Conservation (phyloP, 2,888 invertebrate genomes). For the Uloborus plumipes region DNA sequence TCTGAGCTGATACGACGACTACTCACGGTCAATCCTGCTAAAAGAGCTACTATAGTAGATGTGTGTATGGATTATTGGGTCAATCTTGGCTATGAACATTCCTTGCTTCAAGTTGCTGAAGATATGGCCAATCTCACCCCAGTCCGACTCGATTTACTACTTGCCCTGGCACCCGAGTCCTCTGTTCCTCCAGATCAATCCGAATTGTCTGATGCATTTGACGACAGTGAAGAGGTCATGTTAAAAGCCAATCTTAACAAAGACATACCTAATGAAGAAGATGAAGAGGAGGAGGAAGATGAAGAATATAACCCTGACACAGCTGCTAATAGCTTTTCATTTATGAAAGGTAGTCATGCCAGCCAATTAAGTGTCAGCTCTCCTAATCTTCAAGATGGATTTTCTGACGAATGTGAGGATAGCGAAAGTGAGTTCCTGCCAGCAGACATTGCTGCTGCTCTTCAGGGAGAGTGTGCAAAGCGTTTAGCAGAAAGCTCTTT, state of each 20-base stretch:
- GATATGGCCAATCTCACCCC: conserved; percentile 91
- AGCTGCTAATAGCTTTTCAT: conserved; percentile 62
- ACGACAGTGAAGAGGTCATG: conserved; percentile 9
- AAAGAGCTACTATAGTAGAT: conserved; percentile 91
- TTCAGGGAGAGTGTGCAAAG: conserved; percentile 62
- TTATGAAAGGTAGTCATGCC: conserved; percentile 56
- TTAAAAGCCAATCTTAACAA: conserved; percentile 16
- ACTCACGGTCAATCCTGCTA: conserved; percentile 90
- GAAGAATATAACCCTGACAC: conserved; percentile 44
- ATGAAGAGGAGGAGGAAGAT: conserved; percentile 57
- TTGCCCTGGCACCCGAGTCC: conserved; percentile 82
- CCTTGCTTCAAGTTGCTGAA: conserved; percentile 87
- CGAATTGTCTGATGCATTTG: conserved; percentile 2
- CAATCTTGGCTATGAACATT: conserved; percentile 84
- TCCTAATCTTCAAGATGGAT: conserved; percentile 49
- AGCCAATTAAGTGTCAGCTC: conserved; percentile 54
- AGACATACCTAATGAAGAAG: conserved; percentile 41
- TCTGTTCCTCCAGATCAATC: conserved; percentile 65
- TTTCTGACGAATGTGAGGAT: conserved; percentile 51
- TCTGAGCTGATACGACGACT: conserved; percentile 94
- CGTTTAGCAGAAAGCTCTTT: conserved; percentile 62
- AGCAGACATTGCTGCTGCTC: conserved; percentile 58
- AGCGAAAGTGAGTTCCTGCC: conserved; percentile 62
- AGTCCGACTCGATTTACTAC: conserved; percentile 86
- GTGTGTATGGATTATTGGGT: conserved; percentile 99